A percentile compares a stretch with the other conserved stretches of the same genome.
Evolutionary conservation across 1,140 invertebrate genomes (phyloP).

Genomic region (Ridgeia piscesae): DNA sequence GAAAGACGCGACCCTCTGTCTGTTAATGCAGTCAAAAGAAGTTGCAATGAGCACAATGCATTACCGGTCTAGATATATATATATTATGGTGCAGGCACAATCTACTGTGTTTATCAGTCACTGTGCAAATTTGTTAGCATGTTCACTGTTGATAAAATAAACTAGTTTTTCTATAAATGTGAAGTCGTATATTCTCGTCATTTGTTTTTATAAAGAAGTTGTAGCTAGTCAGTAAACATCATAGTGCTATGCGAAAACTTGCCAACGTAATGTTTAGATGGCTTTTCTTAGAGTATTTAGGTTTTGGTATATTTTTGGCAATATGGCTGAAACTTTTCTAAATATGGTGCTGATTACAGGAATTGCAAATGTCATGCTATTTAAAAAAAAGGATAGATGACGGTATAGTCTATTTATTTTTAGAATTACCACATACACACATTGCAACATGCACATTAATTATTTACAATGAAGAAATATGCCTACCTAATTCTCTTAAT

Average conservation of each 20-base stretch:
- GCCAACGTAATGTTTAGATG: background rate
- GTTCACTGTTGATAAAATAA: background rate
- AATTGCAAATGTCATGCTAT: too few species aligned
- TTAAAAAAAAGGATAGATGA: too few species aligned
- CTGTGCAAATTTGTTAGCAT: conserved; percentile 5
- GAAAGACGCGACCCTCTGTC: background rate
- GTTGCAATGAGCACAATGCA: background rate
- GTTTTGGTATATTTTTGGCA: background rate
- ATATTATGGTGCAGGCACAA: background rate
- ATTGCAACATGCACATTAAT: too few species aligned
- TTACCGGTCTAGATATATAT: background rate
- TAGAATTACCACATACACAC: too few species aligned
- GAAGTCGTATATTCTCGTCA: background rate
- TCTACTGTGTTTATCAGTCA: background rate
- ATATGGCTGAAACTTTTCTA: too few species aligned
- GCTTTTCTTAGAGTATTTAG: background rate
- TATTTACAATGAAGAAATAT: too few species aligned
- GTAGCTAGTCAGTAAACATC: background rate
- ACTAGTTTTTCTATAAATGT: background rate
- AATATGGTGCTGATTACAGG: too few species aligned
- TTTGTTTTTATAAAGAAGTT: background rate
- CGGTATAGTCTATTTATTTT: too few species aligned
- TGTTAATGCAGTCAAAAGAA: background rate
- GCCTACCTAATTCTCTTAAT: too few species aligned
- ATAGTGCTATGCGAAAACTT: background rate